phyloP scores from a whole-genome alignment of 2,113 vertebrate species.

The Jacana jacana region DNA sequence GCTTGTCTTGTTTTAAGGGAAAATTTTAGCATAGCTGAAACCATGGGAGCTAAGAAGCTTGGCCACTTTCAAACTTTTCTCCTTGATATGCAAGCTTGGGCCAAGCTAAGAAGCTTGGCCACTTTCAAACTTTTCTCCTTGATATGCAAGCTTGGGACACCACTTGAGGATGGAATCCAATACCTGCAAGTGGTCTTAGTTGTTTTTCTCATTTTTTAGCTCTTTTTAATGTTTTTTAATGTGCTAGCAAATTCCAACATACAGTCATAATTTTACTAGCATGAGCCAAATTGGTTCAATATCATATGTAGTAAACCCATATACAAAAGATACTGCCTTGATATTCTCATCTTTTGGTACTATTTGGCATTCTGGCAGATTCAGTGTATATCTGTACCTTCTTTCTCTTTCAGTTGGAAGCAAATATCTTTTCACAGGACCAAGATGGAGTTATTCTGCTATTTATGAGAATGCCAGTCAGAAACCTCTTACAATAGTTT shows the following conservation, averaged over 20 bases:
- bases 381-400: neutral
- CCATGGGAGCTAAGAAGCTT: neutral
- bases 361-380: neutral
- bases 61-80: neutral
- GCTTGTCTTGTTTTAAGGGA: neutral
- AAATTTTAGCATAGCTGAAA: neutral
- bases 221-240: neutral
- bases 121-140: neutral
- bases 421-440: neutral
- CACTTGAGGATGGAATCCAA: neutral
- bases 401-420: neutral
- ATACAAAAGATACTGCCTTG: neutral
- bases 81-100: neutral
- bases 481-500: neutral
- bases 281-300: neutral
- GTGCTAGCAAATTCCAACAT: neutral
- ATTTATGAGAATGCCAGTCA: neutral
- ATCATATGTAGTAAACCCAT: neutral
- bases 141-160: neutral
- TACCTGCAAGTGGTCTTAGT: neutral
- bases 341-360: neutral
- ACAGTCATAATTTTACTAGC: neutral
- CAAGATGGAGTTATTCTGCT: neutral
- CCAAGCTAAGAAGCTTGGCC: neutral
- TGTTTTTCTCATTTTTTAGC: neutral